Evolutionary conservation across 2,113 vertebrate genomes (phyloP).

Genomic region (Elaphurus davidianus): DNA sequence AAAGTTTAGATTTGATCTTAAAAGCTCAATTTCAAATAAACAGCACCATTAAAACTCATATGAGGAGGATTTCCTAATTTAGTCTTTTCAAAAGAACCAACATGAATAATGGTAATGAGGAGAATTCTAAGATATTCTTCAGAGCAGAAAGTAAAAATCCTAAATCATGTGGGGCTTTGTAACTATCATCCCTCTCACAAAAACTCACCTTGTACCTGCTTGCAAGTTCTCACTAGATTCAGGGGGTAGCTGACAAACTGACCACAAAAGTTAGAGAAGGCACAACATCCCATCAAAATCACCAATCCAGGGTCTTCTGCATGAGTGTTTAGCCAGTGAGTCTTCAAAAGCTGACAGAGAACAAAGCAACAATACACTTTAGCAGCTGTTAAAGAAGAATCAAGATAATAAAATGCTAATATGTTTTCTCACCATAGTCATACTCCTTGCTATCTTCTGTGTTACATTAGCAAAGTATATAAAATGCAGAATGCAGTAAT

Average conservation of each 20-base stretch:
- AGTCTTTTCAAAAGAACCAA: not conserved
- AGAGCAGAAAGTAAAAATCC: not conserved
- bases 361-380: not conserved
- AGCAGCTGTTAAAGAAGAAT: not conserved
- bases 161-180: not conserved
- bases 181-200: not conserved
- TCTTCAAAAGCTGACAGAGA: constrained; percentile 88
- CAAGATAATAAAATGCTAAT: not conserved
- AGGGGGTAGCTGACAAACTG: constrained; percentile 91
- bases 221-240: constrained; percentile 88
- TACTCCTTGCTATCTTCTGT: not conserved
- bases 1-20: not conserved
- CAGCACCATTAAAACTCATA: not conserved
- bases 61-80: not conserved
- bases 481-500: not conserved
- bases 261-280: constrained; percentile 90
- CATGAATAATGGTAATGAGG: not conserved
- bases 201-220: constrained; percentile 90
- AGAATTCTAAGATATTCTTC: not conserved
- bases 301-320: constrained; percentile 88
- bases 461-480: not conserved
- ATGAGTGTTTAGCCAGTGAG: constrained; percentile 85
- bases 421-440: not conserved
- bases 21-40: not conserved
- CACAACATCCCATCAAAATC: constrained; percentile 88